Percentiles rank a stretch among this genome's conserved stretches.
Conservation (phyloP, 2,113 vertebrate genomes). For the Aramus guarauna region DNA sequence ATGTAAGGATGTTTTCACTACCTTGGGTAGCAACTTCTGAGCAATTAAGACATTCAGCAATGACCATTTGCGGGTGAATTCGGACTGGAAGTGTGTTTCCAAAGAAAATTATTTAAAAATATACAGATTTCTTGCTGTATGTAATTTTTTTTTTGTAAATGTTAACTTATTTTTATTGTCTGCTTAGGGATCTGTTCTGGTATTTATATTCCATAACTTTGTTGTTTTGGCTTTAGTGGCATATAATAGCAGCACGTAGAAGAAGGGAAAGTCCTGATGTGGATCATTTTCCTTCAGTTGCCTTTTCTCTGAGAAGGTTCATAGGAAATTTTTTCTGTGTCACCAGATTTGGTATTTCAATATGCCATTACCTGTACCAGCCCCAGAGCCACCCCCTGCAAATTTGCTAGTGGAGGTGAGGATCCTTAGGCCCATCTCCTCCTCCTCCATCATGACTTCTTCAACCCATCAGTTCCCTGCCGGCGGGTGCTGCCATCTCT, state of each 20-base stretch:
- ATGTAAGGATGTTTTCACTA: not conserved
- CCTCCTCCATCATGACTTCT: not conserved
- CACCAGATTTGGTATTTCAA: not conserved
- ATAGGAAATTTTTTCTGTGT: not conserved
- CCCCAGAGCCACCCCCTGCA: not conserved
- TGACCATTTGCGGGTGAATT: not conserved
- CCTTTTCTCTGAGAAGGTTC: not conserved
- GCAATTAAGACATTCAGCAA: not conserved
- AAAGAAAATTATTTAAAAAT: constrained; percentile 56
- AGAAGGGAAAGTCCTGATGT: not conserved
- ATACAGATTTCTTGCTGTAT: constrained; percentile 60
- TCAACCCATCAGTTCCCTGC: not conserved
- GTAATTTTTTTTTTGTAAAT: constrained; percentile 42
- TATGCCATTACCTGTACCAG: not conserved
- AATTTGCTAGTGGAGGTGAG: not conserved
- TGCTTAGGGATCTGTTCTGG: not conserved
- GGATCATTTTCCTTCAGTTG: not conserved
- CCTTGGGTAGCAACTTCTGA: not conserved
- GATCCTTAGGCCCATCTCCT: not conserved
- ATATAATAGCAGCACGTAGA: not conserved
- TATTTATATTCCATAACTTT: constrained; percentile 7
- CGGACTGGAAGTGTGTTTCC: constrained; percentile 33
- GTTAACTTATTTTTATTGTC: constrained; percentile 67
- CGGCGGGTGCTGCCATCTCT: not conserved
- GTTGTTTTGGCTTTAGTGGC: not conserved